These are phyloP conservation scores for Athrips mouffetella DNA, from an alignment of 2,888 invertebrate species.

Conservation along the genomic window DNA sequence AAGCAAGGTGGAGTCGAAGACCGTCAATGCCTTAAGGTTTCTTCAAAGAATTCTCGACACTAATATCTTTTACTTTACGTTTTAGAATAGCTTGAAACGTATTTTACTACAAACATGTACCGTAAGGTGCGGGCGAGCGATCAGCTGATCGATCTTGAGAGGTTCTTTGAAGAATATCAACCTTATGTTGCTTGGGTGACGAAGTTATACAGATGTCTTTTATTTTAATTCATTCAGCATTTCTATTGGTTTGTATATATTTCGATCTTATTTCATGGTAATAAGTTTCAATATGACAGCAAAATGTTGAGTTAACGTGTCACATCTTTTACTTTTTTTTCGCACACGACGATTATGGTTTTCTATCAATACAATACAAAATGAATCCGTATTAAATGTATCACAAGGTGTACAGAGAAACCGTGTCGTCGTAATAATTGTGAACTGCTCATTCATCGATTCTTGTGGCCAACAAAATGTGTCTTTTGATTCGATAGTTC, in stretches of 20 bases:
- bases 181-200: background rate
- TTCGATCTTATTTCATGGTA: no score
- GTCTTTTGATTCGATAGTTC: no score
- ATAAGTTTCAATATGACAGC: background rate
- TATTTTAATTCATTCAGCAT: no score
- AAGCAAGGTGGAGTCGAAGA: background rate
- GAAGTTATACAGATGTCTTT: background rate
- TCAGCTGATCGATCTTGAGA: constrained; percentile 56
- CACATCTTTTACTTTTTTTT: background rate
- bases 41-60: constrained; percentile 22
- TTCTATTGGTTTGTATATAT: no score
- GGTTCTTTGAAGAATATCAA: constrained; percentile 2
- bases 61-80: background rate
- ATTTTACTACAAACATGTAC: constrained; percentile 38
- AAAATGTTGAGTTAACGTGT: background rate
- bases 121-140: constrained; percentile 60
- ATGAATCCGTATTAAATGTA: background rate
- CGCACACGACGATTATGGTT: background rate
- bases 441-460: no score
- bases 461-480: no score
- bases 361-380: background rate
- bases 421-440: no score
- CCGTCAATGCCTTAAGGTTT: constrained; percentile 20
- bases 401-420: constrained; percentile 3
- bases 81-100: constrained; percentile 20